Base-by-base conservation (phyloP, 2,888 invertebrate genomes). In the Enchytraeus crypticus region DNA sequence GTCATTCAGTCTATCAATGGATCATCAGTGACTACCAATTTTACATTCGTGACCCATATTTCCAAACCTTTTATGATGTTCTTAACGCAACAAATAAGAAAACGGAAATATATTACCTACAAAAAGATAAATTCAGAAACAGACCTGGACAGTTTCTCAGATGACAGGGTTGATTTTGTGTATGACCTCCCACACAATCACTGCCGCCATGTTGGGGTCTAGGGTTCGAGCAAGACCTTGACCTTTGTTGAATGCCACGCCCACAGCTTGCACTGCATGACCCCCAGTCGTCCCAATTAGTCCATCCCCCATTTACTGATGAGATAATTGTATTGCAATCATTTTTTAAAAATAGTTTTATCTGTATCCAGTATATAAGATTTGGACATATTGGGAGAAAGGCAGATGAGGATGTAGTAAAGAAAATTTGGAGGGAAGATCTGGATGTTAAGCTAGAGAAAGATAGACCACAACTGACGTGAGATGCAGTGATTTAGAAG, bases 221-320 rank as follows among this genome's bases (percentile, higher is more conserved):
- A 0, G 81, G 81, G 55, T 72, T 73, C 66, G 80, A 73, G 70
- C 82, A 83, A 43, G 71, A 66, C n/a, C 83, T 70, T 57, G 72
- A 71, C 43, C 82, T 73, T 45, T 75, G 71, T 57, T 77, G 73
- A 1, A 70, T 72, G 2, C 81, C 81, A 5, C 73, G 71, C 4
- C 80, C 81, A 71, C 83, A 82, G 1, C 76, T 72, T 29, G 71
- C 74, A 2, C 79, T 79, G 69, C 83, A 83, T 1, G 73, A 67
- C 5, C 77, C 75, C 82, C 82, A 83, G 2, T 67, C 64, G 5
- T 73, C 70, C 82, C 82, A 83, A 1, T 67, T 66, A 45, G 79
- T 74, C 83, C 82, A 78, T 26, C 65, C 57, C 30, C 72, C 73
- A 47, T 70, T 47, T 32, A 70, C 69, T 68, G 38, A 14, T 8